Evolutionary conservation across 2,113 vertebrate genomes (phyloP).

Genomic region (Xiphophorus hellerii): DNA sequence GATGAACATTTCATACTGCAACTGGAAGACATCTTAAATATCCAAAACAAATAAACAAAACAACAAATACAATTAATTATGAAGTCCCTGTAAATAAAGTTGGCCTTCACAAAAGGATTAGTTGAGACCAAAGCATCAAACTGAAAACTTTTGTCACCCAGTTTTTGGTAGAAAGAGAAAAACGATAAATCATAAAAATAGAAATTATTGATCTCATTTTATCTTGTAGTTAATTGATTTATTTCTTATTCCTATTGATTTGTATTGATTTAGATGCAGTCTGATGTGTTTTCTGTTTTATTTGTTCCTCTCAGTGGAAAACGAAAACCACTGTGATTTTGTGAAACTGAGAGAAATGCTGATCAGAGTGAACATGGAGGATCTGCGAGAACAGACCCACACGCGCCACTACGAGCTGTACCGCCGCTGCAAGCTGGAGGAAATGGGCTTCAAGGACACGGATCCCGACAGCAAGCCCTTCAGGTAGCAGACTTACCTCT

Average conservation of each 20-base stretch:
- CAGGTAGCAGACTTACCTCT: constrained; percentile 81
- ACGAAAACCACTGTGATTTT: constrained; percentile 97
- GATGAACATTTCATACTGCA: no score
- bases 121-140: no score
- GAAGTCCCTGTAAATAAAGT: no score
- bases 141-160: no score
- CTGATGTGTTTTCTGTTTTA: constrained; percentile 3
- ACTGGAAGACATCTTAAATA: no score
- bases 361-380: constrained; percentile 98
- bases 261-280: neutral
- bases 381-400: constrained; percentile 97
- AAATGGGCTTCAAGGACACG: constrained; percentile 99
- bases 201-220: no score
- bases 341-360: constrained; percentile 98
- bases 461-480: constrained; percentile 98
- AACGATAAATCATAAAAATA: no score
- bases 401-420: constrained; percentile 97
- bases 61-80: no score
- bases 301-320: constrained; percentile 86
- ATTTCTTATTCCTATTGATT: neutral
- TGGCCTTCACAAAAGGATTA: no score
- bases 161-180: no score
- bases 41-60: no score
- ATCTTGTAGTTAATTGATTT: no score
- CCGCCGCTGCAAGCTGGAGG: constrained; percentile 96